phyloP scores from a whole-genome alignment of 2,888 invertebrate species.

The Drosophila parthenogenetica region DNA sequence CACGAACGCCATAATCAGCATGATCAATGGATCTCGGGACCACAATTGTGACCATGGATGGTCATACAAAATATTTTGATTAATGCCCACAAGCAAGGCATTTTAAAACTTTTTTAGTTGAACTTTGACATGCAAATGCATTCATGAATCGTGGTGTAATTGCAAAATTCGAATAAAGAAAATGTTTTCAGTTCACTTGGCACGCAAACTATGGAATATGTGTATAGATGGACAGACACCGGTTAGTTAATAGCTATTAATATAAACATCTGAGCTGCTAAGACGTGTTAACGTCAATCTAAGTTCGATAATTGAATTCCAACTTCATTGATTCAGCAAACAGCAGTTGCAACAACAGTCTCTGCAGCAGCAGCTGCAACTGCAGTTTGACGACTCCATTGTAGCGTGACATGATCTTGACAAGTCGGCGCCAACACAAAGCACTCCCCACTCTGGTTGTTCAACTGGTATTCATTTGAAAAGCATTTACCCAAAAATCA shows the following conservation, averaged over 20 bases:
- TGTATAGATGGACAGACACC: slow-evolving; percentile 31
- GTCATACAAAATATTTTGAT: slow-evolving; percentile 57
- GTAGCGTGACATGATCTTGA: slow-evolving; percentile 66
- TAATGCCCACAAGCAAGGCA: slow-evolving; percentile 51
- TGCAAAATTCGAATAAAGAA: slow-evolving; percentile 16
- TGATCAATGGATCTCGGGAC: slow-evolving; percentile 60
- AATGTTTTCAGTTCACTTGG: slow-evolving; percentile 4
- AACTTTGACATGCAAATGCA: slow-evolving; percentile 63
- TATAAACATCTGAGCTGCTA: slow-evolving; percentile 53
- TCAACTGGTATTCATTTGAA: slow-evolving; percentile 30
- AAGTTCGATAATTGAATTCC: slow-evolving; percentile 61
- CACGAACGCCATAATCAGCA: slow-evolving; percentile 63
- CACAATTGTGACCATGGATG: slow-evolving; percentile 48
- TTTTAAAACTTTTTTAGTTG: slow-evolving; percentile 37
- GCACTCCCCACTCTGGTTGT: slow-evolving; percentile 12
- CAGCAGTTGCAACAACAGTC: slow-evolving; percentile 37
- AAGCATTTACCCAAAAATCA: slow-evolving; percentile 35
- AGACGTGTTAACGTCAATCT: slow-evolving; percentile 47
- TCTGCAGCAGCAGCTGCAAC: slow-evolving; percentile 22
- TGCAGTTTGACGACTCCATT: slow-evolving; percentile 61
- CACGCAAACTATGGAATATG: slow-evolving; percentile 9
- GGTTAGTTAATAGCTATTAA: slow-evolving; percentile 19
- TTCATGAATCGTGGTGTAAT: slow-evolving; percentile 41
- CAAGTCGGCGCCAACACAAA: slow-evolving; percentile 55
- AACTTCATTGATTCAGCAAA: slow-evolving; percentile 28